phyloP scores from a whole-genome alignment of 2,113 vertebrate genomes.

The Rhipidura dahli region DNA sequence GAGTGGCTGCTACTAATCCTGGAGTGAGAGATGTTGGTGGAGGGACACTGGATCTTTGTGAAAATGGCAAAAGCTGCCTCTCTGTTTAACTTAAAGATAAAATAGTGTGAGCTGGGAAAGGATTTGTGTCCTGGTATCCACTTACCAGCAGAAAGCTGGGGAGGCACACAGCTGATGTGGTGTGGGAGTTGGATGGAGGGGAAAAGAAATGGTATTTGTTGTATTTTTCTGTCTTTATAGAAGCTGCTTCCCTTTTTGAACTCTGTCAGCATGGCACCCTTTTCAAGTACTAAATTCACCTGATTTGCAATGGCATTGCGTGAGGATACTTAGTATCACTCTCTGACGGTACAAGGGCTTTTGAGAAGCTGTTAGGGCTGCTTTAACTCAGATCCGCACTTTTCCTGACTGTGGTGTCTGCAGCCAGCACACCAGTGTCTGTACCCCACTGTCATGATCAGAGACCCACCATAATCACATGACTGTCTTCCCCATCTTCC shows the following conservation, averaged over 20 bases:
- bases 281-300: background rate
- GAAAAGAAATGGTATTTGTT: background rate
- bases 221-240: background rate
- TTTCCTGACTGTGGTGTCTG: background rate
- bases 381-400: fast-evolving
- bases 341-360: background rate
- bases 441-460: fast-evolving
- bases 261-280: background rate
- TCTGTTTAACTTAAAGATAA: background rate
- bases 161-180: fast-evolving
- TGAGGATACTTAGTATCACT: background rate
- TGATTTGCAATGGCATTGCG: background rate
- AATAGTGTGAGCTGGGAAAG: background rate
- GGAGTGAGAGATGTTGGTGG: background rate
- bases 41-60: background rate
- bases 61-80: background rate
- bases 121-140: background rate
- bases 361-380: background rate
- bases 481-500: background rate
- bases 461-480: background rate
- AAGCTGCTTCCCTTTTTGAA: background rate
- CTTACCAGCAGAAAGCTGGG: background rate
- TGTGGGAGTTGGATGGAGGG: fast-evolving
- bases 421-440: background rate
- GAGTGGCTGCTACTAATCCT: background rate